These are phyloP conservation scores for Hydrotaea cyrtoneurina DNA, from an alignment of 2,888 invertebrate genomes.

Conservation along the genomic window DNA sequence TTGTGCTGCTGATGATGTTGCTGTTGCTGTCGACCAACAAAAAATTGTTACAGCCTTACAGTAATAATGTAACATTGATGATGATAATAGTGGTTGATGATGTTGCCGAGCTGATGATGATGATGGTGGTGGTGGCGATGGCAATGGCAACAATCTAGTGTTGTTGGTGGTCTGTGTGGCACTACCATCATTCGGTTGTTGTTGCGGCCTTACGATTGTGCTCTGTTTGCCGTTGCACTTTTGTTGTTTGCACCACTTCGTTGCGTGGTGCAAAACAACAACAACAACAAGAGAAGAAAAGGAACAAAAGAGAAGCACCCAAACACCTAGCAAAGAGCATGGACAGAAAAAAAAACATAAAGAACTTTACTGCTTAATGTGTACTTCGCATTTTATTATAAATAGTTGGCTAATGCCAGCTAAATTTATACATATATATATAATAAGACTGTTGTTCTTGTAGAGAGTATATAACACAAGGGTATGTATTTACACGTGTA, in stretches of 20 bases:
- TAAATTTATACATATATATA: too few relatives aligned
- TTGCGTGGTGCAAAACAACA: constrained; percentile 40
- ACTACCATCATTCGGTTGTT: constrained; percentile 54
- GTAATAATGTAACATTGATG: constrained; percentile 45
- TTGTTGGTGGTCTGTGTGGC: constrained; percentile 12
- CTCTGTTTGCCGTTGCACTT: constrained; percentile 52
- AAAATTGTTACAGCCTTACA: constrained; percentile 58
- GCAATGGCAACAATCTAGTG: not conserved
- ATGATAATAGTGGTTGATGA: constrained; percentile 54
- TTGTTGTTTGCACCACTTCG: constrained; percentile 39
- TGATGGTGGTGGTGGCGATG: constrained; percentile 15
- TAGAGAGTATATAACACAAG: constrained; percentile 8
- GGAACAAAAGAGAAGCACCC: not conserved
- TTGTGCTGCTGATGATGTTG: constrained; percentile 30
- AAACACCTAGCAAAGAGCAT: not conserved
- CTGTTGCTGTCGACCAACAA: constrained; percentile 37
- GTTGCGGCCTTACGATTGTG: constrained; percentile 71
- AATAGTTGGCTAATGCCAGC: constrained; percentile 28
- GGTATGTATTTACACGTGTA: not conserved
- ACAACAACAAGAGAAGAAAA: constrained; percentile 28
- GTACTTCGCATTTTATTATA: constrained; percentile 16
- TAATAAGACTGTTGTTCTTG: not conserved
- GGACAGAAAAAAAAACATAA: not conserved
- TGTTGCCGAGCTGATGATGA: constrained; percentile 15
- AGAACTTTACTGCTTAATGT: not conserved